phyloP scores from a whole-genome alignment of 1,140 invertebrate species.

The Teleogryllus occipitalis region DNA sequence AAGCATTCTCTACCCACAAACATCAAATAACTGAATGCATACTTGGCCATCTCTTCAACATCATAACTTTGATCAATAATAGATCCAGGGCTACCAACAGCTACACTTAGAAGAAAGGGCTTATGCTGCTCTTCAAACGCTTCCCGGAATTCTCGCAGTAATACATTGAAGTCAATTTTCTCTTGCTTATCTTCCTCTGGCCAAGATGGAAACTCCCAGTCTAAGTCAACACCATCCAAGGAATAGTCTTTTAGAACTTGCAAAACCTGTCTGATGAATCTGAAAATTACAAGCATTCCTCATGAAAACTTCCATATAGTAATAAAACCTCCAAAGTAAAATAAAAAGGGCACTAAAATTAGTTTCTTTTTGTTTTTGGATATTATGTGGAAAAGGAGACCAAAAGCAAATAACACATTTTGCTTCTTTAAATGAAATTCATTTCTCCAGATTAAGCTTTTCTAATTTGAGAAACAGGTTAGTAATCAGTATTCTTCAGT shows the following conservation, averaged over 20 bases:
- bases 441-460: too few relatives aligned
- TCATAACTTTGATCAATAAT: constrained; percentile 69
- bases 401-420: not conserved
- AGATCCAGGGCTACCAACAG: constrained; percentile 62
- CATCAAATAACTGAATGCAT: constrained; percentile 27
- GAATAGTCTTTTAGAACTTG: constrained; percentile 48
- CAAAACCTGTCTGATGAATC: constrained; percentile 60
- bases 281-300: constrained; percentile 29
- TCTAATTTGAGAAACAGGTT: too few relatives aligned
- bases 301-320: not conserved
- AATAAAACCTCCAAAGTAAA: too few relatives aligned
- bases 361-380: too few relatives aligned
- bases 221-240: constrained; percentile 74
- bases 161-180: constrained; percentile 56
- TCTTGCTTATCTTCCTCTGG: constrained; percentile 46
- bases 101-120: constrained; percentile 57
- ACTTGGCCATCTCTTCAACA: constrained; percentile 64
- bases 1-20: not conserved
- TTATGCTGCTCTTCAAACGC: constrained; percentile 50
- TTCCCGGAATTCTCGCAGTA: constrained; percentile 58
- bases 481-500: too few relatives aligned
- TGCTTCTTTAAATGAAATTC: too few relatives aligned
- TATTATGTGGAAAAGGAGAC: not conserved
- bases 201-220: constrained; percentile 79
- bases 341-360: too few relatives aligned